Evolutionary conservation across 2,888 invertebrate genomes (phyloP).

Genomic region (Athrips mouffetella): DNA sequence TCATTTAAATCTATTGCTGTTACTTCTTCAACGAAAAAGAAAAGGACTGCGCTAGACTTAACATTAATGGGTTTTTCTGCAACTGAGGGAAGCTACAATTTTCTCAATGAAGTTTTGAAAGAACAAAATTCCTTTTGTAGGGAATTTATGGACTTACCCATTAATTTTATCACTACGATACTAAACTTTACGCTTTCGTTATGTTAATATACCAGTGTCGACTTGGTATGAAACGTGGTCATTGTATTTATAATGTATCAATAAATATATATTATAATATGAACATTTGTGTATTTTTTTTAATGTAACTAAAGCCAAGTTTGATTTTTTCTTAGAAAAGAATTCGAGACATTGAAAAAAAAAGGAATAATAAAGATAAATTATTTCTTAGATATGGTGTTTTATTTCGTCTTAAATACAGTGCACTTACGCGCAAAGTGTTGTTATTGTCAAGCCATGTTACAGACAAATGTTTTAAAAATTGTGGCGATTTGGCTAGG

Average conservation of each 20-base stretch:
- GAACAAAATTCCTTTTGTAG: not conserved
- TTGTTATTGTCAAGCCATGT: conserved; percentile 12
- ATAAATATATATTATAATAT: conserved; percentile 49
- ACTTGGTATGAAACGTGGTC: conserved; percentile 46
- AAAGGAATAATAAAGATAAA: conserved; percentile 75
- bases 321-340: conserved; percentile 76
- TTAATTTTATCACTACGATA: conserved; percentile 12
- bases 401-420: conserved; percentile 44
- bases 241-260: conserved; percentile 64
- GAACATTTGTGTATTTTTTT: conserved; percentile 76
- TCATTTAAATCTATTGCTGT: no score
- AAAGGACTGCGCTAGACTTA: no score
- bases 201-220: conserved; percentile 41
- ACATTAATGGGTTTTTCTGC: no score
- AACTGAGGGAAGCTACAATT: not conserved
- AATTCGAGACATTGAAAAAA: conserved; percentile 72
- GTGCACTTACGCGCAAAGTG: not conserved
- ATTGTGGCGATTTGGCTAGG: conserved; percentile 20
- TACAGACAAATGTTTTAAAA: conserved; percentile 1
- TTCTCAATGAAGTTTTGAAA: not conserved
- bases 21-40: no score
- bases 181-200: conserved; percentile 46
- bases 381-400: conserved; percentile 73
- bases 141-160: not conserved
- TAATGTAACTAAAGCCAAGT: conserved; percentile 75